These are phyloP conservation scores for Athripsodes cinereus DNA, from an alignment of 2,888 invertebrate species.

Conservation along the genomic window DNA sequence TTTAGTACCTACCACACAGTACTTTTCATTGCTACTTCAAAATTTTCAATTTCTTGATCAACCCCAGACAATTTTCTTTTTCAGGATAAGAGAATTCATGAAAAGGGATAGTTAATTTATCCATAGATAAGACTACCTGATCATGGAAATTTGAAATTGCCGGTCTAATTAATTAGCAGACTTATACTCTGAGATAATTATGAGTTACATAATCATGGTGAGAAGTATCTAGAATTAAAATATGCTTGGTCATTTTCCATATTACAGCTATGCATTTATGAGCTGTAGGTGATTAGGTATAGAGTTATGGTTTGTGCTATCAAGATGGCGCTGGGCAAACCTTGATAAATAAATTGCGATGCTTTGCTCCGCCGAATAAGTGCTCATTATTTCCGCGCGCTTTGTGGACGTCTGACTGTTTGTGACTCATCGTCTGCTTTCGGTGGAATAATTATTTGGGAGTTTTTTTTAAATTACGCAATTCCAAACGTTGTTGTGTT, in stretches of 20 bases:
- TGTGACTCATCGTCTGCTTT: not conserved
- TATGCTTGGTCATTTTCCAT: not conserved
- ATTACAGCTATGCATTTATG: not conserved
- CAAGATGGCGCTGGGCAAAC: not conserved
- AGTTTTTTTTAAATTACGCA: not conserved
- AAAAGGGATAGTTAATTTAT: not conserved
- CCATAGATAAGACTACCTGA: not conserved
- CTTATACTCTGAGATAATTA: too few relatives aligned
- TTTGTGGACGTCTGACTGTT: not conserved
- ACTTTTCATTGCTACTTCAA: too few relatives aligned
- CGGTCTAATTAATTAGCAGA: not conserved
- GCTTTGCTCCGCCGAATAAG: not conserved
- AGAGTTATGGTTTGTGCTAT: not conserved
- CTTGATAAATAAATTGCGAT: not conserved
- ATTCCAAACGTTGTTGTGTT: not conserved
- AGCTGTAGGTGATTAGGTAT: not conserved
- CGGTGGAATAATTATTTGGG: not conserved
- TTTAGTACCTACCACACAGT: too few relatives aligned
- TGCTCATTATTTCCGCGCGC: conserved; percentile 2
- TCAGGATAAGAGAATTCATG: not conserved
- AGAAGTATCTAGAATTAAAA: not conserved
- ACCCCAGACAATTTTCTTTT: not conserved
- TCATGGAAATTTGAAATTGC: not conserved
- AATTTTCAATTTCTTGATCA: too few relatives aligned
- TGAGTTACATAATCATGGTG: not conserved